Percentiles rank a stretch among this genome's conserved stretches.
Evolutionary conservation across 2,888 invertebrate genomes (phyloP).

Genomic region (Junonia oenone): DNA sequence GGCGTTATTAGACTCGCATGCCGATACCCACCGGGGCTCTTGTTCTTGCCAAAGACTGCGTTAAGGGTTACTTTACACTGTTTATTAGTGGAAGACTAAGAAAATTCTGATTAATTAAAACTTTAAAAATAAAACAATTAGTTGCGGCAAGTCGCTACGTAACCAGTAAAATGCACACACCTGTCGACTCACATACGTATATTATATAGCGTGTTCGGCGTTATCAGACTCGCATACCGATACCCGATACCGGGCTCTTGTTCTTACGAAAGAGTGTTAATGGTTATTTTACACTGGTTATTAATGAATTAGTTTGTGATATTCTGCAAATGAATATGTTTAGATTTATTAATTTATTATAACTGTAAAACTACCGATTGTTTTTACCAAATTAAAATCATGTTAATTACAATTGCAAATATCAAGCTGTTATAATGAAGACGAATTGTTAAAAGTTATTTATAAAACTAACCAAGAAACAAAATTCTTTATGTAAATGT

Average conservation of each 20-base stretch:
- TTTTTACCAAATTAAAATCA: too few species aligned
- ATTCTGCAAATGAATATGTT: neutral
- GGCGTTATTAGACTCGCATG: slow-evolving; percentile 43
- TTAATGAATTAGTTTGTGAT: neutral
- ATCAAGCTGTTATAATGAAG: too few species aligned
- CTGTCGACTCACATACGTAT: slow-evolving; percentile 30
- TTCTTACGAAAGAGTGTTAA: slow-evolving; percentile 26
- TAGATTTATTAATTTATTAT: too few species aligned
- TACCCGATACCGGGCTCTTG: slow-evolving; percentile 28
- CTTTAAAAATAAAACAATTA: neutral
- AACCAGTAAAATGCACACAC: slow-evolving; percentile 16
- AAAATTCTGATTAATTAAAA: too few species aligned
- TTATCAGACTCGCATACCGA: slow-evolving; percentile 46
- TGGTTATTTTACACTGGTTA: neutral
- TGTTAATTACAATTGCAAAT: too few species aligned
- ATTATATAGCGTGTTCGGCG: slow-evolving; percentile 40
- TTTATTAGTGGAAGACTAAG: neutral
- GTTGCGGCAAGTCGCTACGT: neutral
- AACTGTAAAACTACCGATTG: too few species aligned
- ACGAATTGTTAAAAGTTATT: too few species aligned
- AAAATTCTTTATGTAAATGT: too few species aligned
- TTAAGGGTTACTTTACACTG: neutral
- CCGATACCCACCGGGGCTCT: slow-evolving; percentile 33
- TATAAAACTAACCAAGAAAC: too few species aligned
- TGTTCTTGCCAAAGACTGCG: slow-evolving; percentile 28